phyloP scores from a whole-genome alignment of 2,113 vertebrate genomes.

The Plecturocebus donacophilus region DNA sequence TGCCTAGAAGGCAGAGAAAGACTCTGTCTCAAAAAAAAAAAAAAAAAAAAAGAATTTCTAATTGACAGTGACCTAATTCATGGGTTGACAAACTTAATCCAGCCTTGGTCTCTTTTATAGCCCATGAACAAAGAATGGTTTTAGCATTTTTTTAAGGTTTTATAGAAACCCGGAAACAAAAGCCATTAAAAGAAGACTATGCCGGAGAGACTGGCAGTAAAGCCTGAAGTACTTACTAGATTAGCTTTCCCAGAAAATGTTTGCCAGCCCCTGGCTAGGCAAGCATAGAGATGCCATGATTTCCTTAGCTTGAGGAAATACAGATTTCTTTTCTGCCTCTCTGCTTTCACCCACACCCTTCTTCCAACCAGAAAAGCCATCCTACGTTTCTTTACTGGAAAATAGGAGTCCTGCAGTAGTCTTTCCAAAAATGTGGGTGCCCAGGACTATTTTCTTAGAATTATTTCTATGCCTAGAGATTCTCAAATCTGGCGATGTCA shows the following conservation, averaged over 20 bases:
- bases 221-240: not conserved
- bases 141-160: not conserved
- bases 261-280: not conserved
- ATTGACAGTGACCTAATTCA: not conserved
- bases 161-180: not conserved
- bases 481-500: not conserved
- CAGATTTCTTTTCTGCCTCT: not conserved
- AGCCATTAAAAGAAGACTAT: not conserved
- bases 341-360: not conserved
- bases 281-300: rapidly evolving
- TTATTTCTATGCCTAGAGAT: not conserved
- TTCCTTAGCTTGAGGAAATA: not conserved
- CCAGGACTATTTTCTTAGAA: not conserved
- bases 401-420: not conserved
- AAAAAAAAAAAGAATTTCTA: no score
- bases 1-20: no score
- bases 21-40: no score
- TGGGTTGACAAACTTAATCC: not conserved
- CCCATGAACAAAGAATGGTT: not conserved
- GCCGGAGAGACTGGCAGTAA: not conserved
- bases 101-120: not conserved
- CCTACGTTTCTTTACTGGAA: not conserved
- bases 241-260: not conserved
- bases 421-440: not conserved
- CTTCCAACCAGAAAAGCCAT: not conserved